Evolutionary conservation across 2,797 vertebrate species (phyloP).

Genomic region (Coregonus ussuriensis): DNA sequence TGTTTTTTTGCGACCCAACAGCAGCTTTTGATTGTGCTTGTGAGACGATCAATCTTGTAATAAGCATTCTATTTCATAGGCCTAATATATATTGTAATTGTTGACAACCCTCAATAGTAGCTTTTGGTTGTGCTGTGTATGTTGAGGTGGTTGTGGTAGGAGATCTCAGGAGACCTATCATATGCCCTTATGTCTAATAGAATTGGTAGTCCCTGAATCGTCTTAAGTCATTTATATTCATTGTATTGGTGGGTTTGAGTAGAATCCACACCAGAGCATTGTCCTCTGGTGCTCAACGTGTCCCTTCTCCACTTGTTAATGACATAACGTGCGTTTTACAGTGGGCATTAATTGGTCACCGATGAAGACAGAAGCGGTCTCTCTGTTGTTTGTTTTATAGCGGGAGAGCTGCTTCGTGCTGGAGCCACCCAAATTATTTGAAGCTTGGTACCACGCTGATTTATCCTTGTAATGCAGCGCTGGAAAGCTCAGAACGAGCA

Average conservation of each 20-base stretch:
- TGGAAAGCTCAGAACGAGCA: not conserved
- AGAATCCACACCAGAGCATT: not conserved
- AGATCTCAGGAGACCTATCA: no score
- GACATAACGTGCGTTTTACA: not conserved
- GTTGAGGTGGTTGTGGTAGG: no score
- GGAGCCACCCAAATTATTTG: not conserved
- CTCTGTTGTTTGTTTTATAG: not conserved
- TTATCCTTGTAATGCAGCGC: not conserved
- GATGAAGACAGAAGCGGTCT: not conserved
- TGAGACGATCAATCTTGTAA: not conserved
- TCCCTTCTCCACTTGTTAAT: no score
- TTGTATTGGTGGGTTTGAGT: not conserved
- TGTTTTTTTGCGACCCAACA: not conserved
- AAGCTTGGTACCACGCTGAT: not conserved
- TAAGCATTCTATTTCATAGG: not conserved
- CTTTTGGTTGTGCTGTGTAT: no score
- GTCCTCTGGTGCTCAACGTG: not conserved
- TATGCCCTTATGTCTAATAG: no score
- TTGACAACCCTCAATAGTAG: not conserved
- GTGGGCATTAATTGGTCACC: not conserved
- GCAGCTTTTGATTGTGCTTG: not conserved
- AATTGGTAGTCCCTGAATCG: no score
- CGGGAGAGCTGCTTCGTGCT: not conserved
- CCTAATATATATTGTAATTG: not conserved
- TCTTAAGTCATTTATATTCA: not conserved